Evolutionary conservation across 2,113 vertebrate genomes (phyloP), one percentile per base, ranked within the genome.

Genomic region (Oncorhynchus kisutch): DNA sequence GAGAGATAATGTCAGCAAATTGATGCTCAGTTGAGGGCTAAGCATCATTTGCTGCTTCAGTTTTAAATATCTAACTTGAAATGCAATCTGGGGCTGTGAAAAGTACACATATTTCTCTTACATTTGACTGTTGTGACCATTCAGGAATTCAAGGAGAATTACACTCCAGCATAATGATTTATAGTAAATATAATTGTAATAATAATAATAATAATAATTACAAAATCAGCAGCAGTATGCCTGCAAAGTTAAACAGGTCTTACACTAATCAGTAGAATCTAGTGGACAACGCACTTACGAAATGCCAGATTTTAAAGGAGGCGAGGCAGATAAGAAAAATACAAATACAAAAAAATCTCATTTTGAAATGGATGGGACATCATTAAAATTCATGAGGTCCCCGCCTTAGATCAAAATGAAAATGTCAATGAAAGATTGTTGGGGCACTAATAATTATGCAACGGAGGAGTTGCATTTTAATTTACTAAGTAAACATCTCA

Each of bases 331-430:
- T 75, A 80, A 72, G 72, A 76, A 67, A 67, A 74, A 76, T 65
- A 29, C 65, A 7, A 34, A 34, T 78, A 72, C 72, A 76, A 71
- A 74, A 76, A 67, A 29, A 70, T 86, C 78, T 84, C 60, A 27
- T 76, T 86, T 74, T 71, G 76, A 85, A 82, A 88, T 81, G 67
- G 79, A 85, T 72, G 45, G 2, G 76, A 74, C 83, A 2, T 54
- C 51, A 89, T 90, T 89, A 86, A 88, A 90, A 92, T 90, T 87
- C 87, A 85, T 82, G 88, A 76, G 62, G 78, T 85, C 82, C 82
- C 83, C 85, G 83, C 83, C 79, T 85, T 67, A 79, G 84, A 86
- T 91, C 80, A 78, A 85, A 92, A 87, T 86, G 83, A 77, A 88
- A 89, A 92, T 89, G 86, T 86, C 85, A 87, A 90, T 85, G 81